Percentiles rank a stretch among this genome's conserved stretches.
phyloP scores from a whole-genome alignment of 2,113 vertebrate genomes.

The Colius striatus region DNA sequence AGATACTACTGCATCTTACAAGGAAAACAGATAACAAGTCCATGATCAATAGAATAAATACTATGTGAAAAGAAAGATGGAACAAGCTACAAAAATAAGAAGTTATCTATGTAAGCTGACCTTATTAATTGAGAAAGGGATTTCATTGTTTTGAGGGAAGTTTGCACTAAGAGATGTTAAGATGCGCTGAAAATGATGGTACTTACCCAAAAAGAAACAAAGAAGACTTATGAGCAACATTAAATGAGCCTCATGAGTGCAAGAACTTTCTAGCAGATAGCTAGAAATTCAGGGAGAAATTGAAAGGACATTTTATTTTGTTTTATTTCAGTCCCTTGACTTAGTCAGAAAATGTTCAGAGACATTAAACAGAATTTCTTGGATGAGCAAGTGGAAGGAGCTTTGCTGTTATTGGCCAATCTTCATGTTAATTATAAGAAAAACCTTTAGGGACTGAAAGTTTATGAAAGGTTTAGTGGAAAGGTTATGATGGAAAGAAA shows the following conservation, averaged over 20 bases:
- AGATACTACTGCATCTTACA: not conserved
- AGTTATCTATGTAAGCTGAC: not conserved
- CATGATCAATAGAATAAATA: not conserved
- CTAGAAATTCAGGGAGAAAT: not conserved
- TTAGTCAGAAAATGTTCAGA: not conserved
- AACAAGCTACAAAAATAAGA: not conserved
- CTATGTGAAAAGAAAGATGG: not conserved
- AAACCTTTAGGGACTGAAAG: not conserved
- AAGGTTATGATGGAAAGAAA: not conserved
- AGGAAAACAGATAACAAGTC: not conserved
- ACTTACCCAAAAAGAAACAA: not conserved
- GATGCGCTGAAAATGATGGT: not conserved
- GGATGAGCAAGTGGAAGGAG: not conserved
- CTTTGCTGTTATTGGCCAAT: not conserved
- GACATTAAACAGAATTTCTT: slow-evolving; percentile 23
- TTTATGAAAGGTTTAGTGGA: not conserved
- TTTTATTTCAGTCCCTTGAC: not conserved
- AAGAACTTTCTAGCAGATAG: not conserved
- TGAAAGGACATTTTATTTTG: not conserved
- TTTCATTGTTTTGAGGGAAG: not conserved
- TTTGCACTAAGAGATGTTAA: not conserved
- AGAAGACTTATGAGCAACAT: not conserved
- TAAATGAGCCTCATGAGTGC: not conserved
- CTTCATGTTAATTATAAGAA: slow-evolving; percentile 13
- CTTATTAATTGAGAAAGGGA: not conserved